Evolutionary conservation across 2,797 vertebrate genomes (phyloP).

Genomic region (Acanthurus lineatus): DNA sequence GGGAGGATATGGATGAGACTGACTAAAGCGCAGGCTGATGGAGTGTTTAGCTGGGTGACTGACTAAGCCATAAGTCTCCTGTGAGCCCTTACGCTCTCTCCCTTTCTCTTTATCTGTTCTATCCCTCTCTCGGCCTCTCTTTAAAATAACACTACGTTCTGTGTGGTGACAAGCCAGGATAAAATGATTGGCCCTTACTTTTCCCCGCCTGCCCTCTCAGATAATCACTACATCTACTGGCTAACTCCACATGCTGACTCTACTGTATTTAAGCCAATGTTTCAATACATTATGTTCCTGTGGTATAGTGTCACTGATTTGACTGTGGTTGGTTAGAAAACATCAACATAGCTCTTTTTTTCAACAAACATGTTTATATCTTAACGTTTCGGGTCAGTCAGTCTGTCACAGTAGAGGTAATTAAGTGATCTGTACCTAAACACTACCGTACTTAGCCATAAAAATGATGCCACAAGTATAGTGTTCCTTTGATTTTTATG

Average conservation of each 20-base stretch:
- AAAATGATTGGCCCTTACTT: slow-evolving; percentile 86
- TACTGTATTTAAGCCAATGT: slow-evolving; percentile 74
- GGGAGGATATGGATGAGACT: slow-evolving; percentile 72
- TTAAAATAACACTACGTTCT: slow-evolving; percentile 78
- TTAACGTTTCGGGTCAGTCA: background rate
- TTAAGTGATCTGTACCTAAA: no score
- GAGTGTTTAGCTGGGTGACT: slow-evolving; percentile 83
- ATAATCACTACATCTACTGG: slow-evolving; percentile 77
- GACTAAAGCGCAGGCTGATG: slow-evolving; percentile 79
- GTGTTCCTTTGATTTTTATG: no score
- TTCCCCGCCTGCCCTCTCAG: slow-evolving; percentile 74
- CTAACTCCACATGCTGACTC: slow-evolving; percentile 68
- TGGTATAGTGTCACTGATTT: slow-evolving; percentile 47
- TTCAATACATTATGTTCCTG: slow-evolving; percentile 46
- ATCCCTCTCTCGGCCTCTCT: slow-evolving; percentile 44
- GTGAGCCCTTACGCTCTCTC: slow-evolving; percentile 66
- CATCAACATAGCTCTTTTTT: slow-evolving; percentile 15
- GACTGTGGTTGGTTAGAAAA: slow-evolving; percentile 22
- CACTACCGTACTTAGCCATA: no score
- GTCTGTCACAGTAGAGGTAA: background rate
- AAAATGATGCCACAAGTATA: no score
- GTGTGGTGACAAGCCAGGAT: slow-evolving; percentile 75
- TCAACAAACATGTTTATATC: background rate
- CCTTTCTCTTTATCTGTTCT: slow-evolving; percentile 47
- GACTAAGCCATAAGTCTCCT: slow-evolving; percentile 85